These are phyloP conservation scores for Oceanodroma leucorhoa DNA, from an alignment of 2,797 vertebrate species.

Conservation along the genomic window DNA sequence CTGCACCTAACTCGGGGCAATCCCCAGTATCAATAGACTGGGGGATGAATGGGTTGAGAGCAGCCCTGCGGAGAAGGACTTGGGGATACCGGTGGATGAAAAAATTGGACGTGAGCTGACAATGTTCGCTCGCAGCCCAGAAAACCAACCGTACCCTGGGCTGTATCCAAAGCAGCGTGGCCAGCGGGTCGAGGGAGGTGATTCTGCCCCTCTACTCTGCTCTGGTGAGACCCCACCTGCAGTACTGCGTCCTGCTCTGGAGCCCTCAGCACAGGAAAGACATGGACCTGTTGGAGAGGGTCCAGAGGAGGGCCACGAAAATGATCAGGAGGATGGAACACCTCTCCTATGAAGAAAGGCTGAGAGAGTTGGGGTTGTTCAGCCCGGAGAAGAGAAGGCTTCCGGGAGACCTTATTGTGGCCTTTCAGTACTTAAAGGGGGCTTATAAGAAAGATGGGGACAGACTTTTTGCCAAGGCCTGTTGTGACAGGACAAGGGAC, in stretches of 20 bases:
- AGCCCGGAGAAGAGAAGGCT: background rate
- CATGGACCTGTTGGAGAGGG: background rate
- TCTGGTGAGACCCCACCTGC: background rate
- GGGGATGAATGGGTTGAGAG: background rate
- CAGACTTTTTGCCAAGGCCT: background rate
- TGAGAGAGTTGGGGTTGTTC: background rate
- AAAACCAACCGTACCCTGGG: background rate
- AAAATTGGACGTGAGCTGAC: rapidly evolving
- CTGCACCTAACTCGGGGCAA: rapidly evolving
- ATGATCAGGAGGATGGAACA: background rate
- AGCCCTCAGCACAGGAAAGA: background rate
- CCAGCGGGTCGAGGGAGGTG: background rate
- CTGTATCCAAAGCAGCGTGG: background rate
- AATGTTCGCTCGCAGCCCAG: background rate
- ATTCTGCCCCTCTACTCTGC: background rate
- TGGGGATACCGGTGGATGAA: background rate
- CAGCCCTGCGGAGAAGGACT: background rate
- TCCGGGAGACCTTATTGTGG: rapidly evolving
- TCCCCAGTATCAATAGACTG: rapidly evolving
- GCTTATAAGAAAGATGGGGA: background rate
- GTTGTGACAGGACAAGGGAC: background rate
- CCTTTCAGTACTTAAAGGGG: background rate
- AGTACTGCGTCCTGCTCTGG: background rate
- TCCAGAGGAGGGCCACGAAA: background rate
- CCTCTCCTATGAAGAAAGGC: background rate